Conservation (phyloP, 2,797 vertebrate genomes). For the Amblyopsis hoosieri region DNA sequence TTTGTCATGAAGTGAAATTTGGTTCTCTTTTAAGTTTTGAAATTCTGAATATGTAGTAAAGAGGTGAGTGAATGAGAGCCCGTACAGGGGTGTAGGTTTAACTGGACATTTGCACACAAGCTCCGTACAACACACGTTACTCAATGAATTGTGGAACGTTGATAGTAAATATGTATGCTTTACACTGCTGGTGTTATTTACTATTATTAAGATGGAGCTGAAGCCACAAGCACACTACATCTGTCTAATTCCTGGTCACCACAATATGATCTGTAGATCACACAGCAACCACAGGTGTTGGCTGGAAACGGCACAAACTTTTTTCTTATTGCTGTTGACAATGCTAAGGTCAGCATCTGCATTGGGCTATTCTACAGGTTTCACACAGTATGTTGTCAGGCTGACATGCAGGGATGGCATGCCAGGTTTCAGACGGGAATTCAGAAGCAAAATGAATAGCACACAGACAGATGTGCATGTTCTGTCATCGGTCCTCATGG, state of each 20-base stretch:
- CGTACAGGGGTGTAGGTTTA: constrained; percentile 48
- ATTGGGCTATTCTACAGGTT: constrained; percentile 13
- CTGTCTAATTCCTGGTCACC: constrained; percentile 23
- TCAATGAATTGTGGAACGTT: constrained; percentile 15
- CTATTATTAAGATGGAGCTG: constrained; percentile 1
- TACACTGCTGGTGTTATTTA: constrained; percentile 5
- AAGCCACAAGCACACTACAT: constrained; percentile 7
- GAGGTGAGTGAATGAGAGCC: constrained; percentile 4
- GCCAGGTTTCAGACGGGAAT: constrained; percentile 21
- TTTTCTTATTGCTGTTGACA: constrained; percentile 71
- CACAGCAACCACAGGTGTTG: constrained; percentile 33
- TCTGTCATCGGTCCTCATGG: constrained; percentile 42
- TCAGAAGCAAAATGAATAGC: constrained; percentile 73
- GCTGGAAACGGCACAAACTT: constrained; percentile 57
- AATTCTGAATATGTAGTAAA: constrained; percentile 35
- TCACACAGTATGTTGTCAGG: constrained; percentile 2
- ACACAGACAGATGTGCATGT: constrained; percentile 62
- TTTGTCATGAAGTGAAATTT: constrained; percentile 56
- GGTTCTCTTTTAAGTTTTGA: constrained; percentile 67
- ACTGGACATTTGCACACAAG: constrained; percentile 32
- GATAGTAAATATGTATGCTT: neutral
- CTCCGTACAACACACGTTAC: constrained; percentile 19
- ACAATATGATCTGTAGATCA: constrained; percentile 32
- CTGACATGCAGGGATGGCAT: constrained; percentile 27
- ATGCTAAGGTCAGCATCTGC: constrained; percentile 47